Evolutionary conservation across 2,113 vertebrate species (phyloP).

Genomic region (Xyrauchen texanus): DNA sequence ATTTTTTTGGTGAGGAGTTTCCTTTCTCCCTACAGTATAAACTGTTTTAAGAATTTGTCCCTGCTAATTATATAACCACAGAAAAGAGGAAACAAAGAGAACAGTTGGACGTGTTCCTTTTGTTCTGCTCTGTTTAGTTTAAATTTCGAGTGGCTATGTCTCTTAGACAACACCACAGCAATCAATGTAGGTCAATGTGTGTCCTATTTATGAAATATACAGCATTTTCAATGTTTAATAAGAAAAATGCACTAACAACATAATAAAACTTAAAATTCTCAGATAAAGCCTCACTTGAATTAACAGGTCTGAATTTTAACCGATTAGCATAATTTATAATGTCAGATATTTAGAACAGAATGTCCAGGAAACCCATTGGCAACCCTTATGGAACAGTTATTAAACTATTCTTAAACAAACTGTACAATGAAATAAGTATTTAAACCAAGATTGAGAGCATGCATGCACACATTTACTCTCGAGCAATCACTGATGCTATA

Average conservation of each 20-base stretch:
- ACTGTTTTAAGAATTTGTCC: slow-evolving; percentile 34
- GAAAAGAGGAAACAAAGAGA: background rate
- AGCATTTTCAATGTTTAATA: background rate
- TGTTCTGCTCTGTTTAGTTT: slow-evolving; percentile 34
- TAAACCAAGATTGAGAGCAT: no score
- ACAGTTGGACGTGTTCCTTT: background rate
- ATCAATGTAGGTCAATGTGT: slow-evolving; percentile 11
- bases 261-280: background rate
- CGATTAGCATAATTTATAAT: background rate
- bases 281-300: background rate
- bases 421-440: no score
- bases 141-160: background rate
- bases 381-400: no score
- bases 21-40: slow-evolving; percentile 12
- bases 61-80: slow-evolving; percentile 9
- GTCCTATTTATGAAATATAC: background rate
- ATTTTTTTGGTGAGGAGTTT: no score
- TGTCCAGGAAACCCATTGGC: background rate
- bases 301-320: background rate
- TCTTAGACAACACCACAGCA: background rate
- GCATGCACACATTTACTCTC: no score
- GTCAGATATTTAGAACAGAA: background rate
- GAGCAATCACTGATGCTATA: background rate
- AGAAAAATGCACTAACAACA: background rate
- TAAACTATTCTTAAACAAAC: background rate